Base-by-base conservation (phyloP, 2,113 vertebrate genomes). In the Forbesichthys papilliferus region DNA sequence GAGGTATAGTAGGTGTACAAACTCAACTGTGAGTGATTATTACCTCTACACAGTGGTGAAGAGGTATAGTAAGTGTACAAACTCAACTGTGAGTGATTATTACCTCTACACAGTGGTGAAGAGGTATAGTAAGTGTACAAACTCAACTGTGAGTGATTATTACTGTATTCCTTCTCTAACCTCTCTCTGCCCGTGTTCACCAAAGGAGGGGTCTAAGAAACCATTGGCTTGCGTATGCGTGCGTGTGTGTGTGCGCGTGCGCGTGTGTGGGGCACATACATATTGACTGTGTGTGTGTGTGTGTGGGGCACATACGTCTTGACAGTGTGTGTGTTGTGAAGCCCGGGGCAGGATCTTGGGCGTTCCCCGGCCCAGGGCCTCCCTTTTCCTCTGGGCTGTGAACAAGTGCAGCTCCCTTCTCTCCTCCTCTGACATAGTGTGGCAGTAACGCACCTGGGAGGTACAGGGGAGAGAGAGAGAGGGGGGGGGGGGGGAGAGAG, bases 401-500 rank as follows among this genome's bases (percentile, higher is more conserved):
- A 98, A 98, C 91, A 98, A 94, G 55, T 94, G 94, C 77, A 99
- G 87, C 64, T 98, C 97, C 60, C 94, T 94, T 81, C 95, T 98
- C 68, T 99, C 97, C 80, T 98, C 96, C 77, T 98, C 96, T 9
- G 90, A 94, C 78, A 99, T 82, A n/a, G 95, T 94, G 73, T 97
- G 96, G 86, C 97, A 98, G 66, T 98, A 99, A 71, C 95, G 93
- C 78, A 96, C 92, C 97, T 99, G 87, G 52, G 90, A 85, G 77
- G 91, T 74, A 72, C 2, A 2, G 20, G 90, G 89, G 4, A 91
- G 14, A 57, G 52, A 27, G 66, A 74, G 54, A 73, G 91, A 89
- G 89, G 75, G 90, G 49, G 20, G 63, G 16, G 63, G 1, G 9
- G 9, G 16, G 27, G 9, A 27, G 11, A 11, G 34, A 52, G 34